A percentile compares a stretch with the other conserved stretches of the same genome.
Conservation (phyloP, 2,888 invertebrate genomes). For the Chalcosyrphus nemorum region DNA sequence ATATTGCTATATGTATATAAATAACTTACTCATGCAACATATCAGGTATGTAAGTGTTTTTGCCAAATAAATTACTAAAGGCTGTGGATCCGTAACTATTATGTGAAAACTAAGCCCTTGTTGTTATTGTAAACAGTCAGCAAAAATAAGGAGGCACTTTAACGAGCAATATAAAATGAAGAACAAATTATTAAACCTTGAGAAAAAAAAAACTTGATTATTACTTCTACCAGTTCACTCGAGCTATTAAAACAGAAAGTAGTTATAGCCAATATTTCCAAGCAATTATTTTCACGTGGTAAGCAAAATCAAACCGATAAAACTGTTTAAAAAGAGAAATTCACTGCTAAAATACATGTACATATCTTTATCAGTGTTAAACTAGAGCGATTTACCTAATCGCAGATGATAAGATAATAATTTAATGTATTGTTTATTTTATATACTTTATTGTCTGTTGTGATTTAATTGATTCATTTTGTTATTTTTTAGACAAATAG, state of each 20-base stretch:
- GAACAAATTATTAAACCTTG: not conserved
- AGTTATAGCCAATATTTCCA: not conserved
- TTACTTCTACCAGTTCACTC: too few species aligned
- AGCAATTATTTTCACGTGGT: not conserved
- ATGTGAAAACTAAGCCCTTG: too few species aligned
- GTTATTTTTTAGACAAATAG: not conserved
- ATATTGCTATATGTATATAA: not conserved
- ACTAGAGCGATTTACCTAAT: not conserved
- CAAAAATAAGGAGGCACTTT: too few species aligned
- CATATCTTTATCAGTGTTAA: not conserved
- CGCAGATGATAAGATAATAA: constrained; percentile 15
- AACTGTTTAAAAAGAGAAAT: not conserved
- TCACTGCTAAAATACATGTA: not conserved
- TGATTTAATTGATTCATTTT: constrained; percentile 15
- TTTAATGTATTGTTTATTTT: not conserved
- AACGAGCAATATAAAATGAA: too few species aligned
- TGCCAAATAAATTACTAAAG: too few species aligned
- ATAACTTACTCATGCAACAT: not conserved
- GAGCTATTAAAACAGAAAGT: not conserved
- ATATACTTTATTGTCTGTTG: not conserved
- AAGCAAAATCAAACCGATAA: not conserved
- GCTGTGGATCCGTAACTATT: too few species aligned
- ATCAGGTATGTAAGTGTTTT: too few species aligned
- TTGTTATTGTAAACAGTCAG: too few species aligned
- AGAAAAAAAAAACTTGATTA: not conserved